Conservation (phyloP, 2,888 invertebrate genomes). For the Leptinotarsa rubiginosa region DNA sequence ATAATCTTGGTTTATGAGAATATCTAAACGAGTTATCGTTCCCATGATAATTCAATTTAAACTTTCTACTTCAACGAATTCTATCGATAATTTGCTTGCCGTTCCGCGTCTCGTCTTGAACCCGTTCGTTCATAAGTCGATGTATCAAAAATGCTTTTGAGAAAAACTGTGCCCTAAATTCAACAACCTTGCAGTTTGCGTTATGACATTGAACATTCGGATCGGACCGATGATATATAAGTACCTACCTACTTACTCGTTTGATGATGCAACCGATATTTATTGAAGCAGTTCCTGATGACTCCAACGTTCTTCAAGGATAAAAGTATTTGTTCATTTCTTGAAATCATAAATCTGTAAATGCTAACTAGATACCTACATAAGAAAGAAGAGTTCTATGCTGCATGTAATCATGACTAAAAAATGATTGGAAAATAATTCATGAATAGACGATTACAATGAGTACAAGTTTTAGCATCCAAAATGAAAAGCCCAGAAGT, state of each 20-base stretch:
- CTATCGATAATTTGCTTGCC: neutral
- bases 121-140: neutral
- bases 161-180: neutral
- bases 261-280: neutral
- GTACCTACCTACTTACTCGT: neutral
- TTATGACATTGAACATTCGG: neutral
- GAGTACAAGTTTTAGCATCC: too few relatives aligned
- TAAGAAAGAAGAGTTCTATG: too few relatives aligned
- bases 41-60: neutral
- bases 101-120: neutral
- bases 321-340: neutral
- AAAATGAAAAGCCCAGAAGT: too few relatives aligned
- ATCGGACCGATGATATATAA: neutral
- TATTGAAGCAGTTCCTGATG: neutral
- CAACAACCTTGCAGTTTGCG: neutral
- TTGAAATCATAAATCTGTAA: neutral
- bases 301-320: neutral
- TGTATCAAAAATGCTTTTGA: neutral
- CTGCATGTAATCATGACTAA: too few relatives aligned
- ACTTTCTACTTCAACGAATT: neutral
- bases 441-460: too few relatives aligned
- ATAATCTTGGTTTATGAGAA: neutral
- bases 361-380: neutral
- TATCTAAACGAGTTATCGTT: neutral
- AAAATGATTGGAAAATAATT: too few relatives aligned